phyloP scores from a whole-genome alignment of 2,113 vertebrate genomes.

The Athene noctua region DNA sequence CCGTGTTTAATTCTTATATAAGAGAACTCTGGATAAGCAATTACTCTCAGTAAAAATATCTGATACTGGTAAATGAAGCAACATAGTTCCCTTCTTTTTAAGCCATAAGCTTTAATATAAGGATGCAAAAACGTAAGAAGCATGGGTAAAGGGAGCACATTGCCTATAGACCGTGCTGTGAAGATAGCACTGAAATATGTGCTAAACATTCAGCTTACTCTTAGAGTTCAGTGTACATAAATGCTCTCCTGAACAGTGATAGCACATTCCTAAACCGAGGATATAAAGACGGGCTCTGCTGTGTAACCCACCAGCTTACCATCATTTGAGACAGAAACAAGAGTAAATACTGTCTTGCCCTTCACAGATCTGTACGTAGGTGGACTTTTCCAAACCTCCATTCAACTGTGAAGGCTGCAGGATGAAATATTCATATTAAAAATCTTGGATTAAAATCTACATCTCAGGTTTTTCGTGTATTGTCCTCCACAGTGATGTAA shows the following conservation, averaged over 20 bases:
- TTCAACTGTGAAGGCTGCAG: not conserved
- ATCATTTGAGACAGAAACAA: not conserved
- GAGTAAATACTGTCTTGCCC: not conserved
- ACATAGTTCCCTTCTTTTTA: not conserved
- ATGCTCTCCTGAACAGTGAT: not conserved
- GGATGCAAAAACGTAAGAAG: not conserved
- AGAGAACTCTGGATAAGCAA: not conserved
- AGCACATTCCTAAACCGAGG: not conserved
- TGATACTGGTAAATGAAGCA: not conserved
- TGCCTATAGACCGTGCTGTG: not conserved
- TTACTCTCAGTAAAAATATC: not conserved
- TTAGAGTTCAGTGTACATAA: conserved; percentile 11
- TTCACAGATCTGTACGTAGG: not conserved
- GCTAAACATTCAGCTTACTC: not conserved
- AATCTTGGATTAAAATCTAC: conserved; percentile 9
- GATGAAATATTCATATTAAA: not conserved
- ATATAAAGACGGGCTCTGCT: not conserved
- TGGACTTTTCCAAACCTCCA: not conserved
- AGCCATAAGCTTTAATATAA: not conserved
- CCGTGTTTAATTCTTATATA: not conserved
- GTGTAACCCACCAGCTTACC: not conserved
- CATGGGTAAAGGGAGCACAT: not conserved
- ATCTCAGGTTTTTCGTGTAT: not conserved
- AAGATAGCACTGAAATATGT: conserved; percentile 19
- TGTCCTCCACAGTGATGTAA: conserved; percentile 1